phyloP scores from a whole-genome alignment of 2,113 vertebrate genomes.

The Mugil cephalus region DNA sequence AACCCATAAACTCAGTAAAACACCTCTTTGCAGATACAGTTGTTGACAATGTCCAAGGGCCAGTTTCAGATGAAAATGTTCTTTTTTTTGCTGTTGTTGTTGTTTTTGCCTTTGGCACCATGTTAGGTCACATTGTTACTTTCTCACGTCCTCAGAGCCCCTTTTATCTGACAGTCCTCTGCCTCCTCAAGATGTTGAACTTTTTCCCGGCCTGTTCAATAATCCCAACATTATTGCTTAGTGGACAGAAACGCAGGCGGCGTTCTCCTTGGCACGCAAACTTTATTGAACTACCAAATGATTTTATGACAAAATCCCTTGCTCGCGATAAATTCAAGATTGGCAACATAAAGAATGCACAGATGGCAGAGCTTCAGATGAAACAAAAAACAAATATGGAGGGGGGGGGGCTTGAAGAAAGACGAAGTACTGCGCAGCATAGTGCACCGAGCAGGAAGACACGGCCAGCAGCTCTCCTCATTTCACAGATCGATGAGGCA shows the following conservation, averaged over 20 bases:
- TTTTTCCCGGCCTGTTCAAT: slow-evolving; percentile 65
- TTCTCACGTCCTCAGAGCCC: slow-evolving; percentile 31
- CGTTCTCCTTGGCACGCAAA: slow-evolving; percentile 55
- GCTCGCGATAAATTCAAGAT: slow-evolving; percentile 58
- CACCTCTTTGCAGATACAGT: slow-evolving; percentile 1
- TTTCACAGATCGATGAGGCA: slow-evolving; percentile 50
- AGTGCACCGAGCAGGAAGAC: slow-evolving; percentile 37
- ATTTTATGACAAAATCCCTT: slow-evolving; percentile 66
- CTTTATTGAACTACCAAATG: slow-evolving; percentile 65
- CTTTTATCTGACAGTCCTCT: slow-evolving; percentile 1
- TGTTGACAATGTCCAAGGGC: slow-evolving; percentile 25
- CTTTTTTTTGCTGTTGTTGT: too few relatives aligned
- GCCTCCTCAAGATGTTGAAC: slow-evolving; percentile 32
- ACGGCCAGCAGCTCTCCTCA: slow-evolving; percentile 17
- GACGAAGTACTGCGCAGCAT: slow-evolving; percentile 2
- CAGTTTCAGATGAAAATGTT: slow-evolving; percentile 8
- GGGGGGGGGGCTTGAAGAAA: background rate
- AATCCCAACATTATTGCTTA: slow-evolving; percentile 80
- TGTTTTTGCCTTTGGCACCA: background rate
- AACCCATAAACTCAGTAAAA: too few relatives aligned
- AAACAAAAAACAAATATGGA: slow-evolving; percentile 27
- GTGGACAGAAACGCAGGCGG: slow-evolving; percentile 68
- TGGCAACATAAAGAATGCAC: slow-evolving; percentile 72
- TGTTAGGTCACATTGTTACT: slow-evolving; percentile 15
- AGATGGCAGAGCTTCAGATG: slow-evolving; percentile 38